Evolutionary conservation across 1,140 invertebrate genomes (phyloP), one percentile per base, ranked within the genome.

Genomic region (Cherax quadricarinatus): DNA sequence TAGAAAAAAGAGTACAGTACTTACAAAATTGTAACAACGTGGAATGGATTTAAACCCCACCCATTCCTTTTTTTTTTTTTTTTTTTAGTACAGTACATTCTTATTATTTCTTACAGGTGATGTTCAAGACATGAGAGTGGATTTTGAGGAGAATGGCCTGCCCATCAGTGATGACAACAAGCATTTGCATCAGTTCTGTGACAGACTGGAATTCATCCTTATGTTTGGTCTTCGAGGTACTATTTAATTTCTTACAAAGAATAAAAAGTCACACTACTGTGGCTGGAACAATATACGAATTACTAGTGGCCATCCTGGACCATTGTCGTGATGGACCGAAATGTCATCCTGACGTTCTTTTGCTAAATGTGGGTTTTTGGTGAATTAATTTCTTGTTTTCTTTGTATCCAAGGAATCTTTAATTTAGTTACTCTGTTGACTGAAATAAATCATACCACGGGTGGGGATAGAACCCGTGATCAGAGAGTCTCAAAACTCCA

Each of bases 101-200:
- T 41, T 41, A 41, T 41, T 41, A 41, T 41, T 79, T 78, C 24
- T 75, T 57, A 4, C 82, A 90, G 88, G 66, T 78, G 49, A 90
- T 48, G 82, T 90, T 3, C 80, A 85, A 4, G 66, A 90, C 18
- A 83, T 90, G 88, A 84, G 49, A 41, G 53, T 30, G 14, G 88
- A 90, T 70, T 90, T 84, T 73, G 81, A 90, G 18, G 88, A 90
- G 48, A 84, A 14, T 18, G 41, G 70, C 30, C 75, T 82, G 14
- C 62, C 88, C 66, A 85, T 90, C 30, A 90, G 30, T 75, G 88
- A 90, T 78, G 88, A 90, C 82, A 79, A 83, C 60, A 85, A 49
- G 16, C 88, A 78, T 30, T 66, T 90, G 3, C 81, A 90, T 12
- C 88, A 90, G 66, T 84, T 90, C n/a, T 90, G 88, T 90, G 88